Evolutionary conservation across 2,797 vertebrate species (phyloP), one percentile per base, ranked within the genome.

Genomic region (Sarcoramphus papa): DNA sequence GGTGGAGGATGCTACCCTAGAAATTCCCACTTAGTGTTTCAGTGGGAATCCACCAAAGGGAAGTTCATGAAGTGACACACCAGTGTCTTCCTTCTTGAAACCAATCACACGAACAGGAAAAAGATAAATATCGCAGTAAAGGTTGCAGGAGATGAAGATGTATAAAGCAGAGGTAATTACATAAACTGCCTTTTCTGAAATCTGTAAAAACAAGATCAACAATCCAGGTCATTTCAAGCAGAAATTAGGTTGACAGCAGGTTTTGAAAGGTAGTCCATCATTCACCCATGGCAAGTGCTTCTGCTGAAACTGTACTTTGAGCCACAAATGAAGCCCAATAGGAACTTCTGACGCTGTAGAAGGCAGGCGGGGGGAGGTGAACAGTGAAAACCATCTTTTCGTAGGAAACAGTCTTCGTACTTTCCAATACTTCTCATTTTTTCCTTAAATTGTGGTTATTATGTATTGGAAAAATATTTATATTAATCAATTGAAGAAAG

Each of bases 361-460:
- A 56, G 54, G 48, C 5, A 33, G 35, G 41, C 21, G 19, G 8
- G 22, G 4, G 14, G 8, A 4, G 8, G 22, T 31, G n/a, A 73
- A 24, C n/a, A 62, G 5, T 5, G 27, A 56, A 89, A 86, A 10
- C 4, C 65, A 45, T 6, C 67, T 79, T 37, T 41, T 41, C 5
- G 1, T 2, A 43, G 28, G 20, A 80, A 83, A 37, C 1, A 56
- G 8, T 6, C 47, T 47, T 51, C 3, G 0, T 8, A 6, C 40
- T 59, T 28, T 2, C 27, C 60, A 93, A 21, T 8, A 77, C 2
- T 45, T 18, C 31, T 51, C 22, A 31, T 59, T 47, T 74, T 31
- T 3, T 24, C 31, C 53, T 65, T 64, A 33, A 76, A 85, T 14
- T 18, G 18, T 35, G 14, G 37, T 74, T 37, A 22, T 14, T 54